phyloP scores from a whole-genome alignment of 2,113 vertebrate genomes.

The Phyllostomus discolor region DNA sequence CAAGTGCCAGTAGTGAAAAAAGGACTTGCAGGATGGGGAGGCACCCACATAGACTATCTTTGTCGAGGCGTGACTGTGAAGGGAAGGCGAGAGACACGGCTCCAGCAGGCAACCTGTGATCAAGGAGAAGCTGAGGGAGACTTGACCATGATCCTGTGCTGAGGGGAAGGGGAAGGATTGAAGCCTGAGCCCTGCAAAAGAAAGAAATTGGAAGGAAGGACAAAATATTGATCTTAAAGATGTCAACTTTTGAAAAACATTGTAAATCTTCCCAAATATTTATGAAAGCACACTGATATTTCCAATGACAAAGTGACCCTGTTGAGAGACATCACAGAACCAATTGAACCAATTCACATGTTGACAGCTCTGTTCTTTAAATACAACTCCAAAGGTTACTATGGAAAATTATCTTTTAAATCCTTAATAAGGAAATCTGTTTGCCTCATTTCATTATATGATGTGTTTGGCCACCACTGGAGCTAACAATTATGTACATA shows the following conservation, averaged over 20 bases:
- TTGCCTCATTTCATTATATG: not conserved
- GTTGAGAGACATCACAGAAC: not conserved
- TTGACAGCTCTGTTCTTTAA: not conserved
- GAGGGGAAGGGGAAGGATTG: not conserved
- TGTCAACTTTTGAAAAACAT: not conserved
- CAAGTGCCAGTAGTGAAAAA: not conserved
- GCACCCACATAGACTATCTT: not conserved
- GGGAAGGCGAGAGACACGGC: not conserved
- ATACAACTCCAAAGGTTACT: not conserved
- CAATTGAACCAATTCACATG: not conserved
- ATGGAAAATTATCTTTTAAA: not conserved
- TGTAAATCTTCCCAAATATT: not conserved
- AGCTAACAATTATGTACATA: not conserved
- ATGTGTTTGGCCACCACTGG: not conserved
- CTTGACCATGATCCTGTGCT: not conserved
- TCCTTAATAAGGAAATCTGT: not conserved
- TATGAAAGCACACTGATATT: not conserved
- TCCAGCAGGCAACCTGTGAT: no score
- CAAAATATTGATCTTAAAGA: not conserved
- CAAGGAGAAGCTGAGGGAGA: not conserved
- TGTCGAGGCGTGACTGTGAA: not conserved
- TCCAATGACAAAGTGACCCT: not conserved
- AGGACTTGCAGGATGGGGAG: rapidly evolving
- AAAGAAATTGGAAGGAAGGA: not conserved
- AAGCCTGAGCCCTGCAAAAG: not conserved